Base-by-base conservation (phyloP, 2,113 vertebrate genomes). In the Apteryx owenii region DNA sequence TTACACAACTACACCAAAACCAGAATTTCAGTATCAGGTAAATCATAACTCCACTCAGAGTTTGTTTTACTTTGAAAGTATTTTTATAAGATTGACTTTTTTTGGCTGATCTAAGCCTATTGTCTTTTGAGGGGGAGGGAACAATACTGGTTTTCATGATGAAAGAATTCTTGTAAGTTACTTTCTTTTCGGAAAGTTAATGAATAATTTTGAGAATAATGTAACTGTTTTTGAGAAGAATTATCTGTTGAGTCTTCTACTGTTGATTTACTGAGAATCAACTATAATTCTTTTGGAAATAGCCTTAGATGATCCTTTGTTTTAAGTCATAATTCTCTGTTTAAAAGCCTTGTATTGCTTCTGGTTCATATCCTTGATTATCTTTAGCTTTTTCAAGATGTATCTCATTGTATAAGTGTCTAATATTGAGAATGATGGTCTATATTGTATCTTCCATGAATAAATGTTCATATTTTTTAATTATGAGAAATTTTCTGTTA, bases 1-100 rank as follows among this genome's bases (percentile, higher is more conserved):
- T 44, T 88, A 18, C 16, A 85, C 7, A 6, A 46, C 25, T 69
- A 75, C 40, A 85, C 40, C 44, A 66, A 44, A n/a, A 58, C 16
- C 21, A 54, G 54, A 80, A 66, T 95, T 78, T 85, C 22, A 48
- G 6, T 61, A 33, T 48, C 18, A 73, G 31, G 75, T 73, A 62
- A 75, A 88, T 80, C 53, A 11, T 51, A n/a, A 36, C 19, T 88
- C 36, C 44, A 77, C 23, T 12, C 2, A 58, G 23, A 60, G 12
- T 31, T 88, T 16, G 84, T 68, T 91, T 90, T 65, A 15, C 83
- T 95, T 93, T 82, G 62, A 93, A 94, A 60, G 12, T 83, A 46
- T 25, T 11, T 81, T 90, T 85, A 17, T 73, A 85, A 50, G 5
- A 11, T 64, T 95, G 25, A 29, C n/a, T 42, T 48, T 69, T 31